A percentile compares a stretch with the other conserved stretches of the same genome.
Conservation (phyloP, 1,140 invertebrate species). For the Cherax quadricarinatus region DNA sequence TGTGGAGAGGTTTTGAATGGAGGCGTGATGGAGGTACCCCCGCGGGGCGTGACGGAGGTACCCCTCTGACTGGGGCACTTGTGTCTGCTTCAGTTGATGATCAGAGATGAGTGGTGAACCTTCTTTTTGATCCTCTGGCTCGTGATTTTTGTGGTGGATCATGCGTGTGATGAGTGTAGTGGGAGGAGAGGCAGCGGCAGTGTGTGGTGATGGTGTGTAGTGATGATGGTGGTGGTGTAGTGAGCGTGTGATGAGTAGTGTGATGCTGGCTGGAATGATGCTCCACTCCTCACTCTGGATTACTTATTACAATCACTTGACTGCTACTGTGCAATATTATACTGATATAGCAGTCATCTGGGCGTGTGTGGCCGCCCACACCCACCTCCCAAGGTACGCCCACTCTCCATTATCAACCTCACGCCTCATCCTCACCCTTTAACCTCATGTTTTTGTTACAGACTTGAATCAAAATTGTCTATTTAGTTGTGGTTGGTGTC, state of each 20-base stretch:
- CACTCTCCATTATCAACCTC: not conserved
- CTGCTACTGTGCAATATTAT: slow-evolving; percentile 15
- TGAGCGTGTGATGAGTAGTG: slow-evolving; percentile 18
- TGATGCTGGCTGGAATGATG: not conserved
- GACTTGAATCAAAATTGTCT: no score
- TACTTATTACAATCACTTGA: not conserved
- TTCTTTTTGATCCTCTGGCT: not conserved
- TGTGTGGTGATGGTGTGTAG: not conserved
- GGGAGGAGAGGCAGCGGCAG: not conserved
- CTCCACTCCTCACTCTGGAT: no score
- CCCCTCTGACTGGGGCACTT: slow-evolving; percentile 13
- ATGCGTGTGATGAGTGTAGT: slow-evolving; percentile 17
- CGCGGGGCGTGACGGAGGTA: slow-evolving; percentile 10
- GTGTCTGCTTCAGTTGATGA: not conserved
- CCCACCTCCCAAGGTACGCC: not conserved
- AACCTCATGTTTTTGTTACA: not conserved
- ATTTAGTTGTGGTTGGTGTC: no score
- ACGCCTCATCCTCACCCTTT: not conserved
- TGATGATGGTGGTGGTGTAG: not conserved
- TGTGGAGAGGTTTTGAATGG: not conserved
- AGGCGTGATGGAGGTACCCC: not conserved
- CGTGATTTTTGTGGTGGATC: not conserved
- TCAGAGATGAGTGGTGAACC: slow-evolving; percentile 1
- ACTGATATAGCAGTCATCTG: not conserved
- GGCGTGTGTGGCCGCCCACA: not conserved